These are phyloP conservation scores for Ylistrum balloti DNA, from an alignment of 1,140 invertebrate species.

Conservation along the genomic window DNA sequence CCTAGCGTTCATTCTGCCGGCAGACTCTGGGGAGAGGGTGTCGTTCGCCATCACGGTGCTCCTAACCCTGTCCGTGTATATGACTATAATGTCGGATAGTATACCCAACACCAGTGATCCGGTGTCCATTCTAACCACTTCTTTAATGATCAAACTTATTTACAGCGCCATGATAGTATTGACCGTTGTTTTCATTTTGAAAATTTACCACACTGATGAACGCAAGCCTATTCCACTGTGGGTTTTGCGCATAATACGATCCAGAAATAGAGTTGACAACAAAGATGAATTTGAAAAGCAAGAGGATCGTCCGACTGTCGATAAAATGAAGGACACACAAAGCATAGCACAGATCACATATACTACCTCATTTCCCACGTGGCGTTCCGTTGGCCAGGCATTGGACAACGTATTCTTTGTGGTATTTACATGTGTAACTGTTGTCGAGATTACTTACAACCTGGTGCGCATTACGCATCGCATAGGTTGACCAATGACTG, in stretches of 20 bases:
- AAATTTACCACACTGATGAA: neutral
- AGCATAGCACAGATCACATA: neutral
- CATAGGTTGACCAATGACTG: neutral
- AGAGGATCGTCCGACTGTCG: too few species aligned
- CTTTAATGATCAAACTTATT: neutral
- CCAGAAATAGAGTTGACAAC: neutral
- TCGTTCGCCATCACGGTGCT: neutral
- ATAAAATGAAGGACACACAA: too few species aligned
- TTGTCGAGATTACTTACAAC: neutral
- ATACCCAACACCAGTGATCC: neutral
- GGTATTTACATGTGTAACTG: neutral
- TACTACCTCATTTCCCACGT: neutral
- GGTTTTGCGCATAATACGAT: neutral
- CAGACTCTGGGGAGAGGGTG: neutral
- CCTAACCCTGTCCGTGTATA: neutral
- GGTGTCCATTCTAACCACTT: neutral
- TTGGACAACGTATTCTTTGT: neutral
- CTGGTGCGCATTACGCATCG: neutral
- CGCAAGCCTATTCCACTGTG: neutral
- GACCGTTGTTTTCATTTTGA: neutral
- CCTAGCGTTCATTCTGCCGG: neutral
- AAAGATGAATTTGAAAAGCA: neutral
- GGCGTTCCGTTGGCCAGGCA: neutral
- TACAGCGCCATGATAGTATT: neutral
- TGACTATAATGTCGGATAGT: constrained; percentile 26